Evolutionary conservation across 1,140 invertebrate species (phyloP).

Genomic region (Platorchestia sp.): DNA sequence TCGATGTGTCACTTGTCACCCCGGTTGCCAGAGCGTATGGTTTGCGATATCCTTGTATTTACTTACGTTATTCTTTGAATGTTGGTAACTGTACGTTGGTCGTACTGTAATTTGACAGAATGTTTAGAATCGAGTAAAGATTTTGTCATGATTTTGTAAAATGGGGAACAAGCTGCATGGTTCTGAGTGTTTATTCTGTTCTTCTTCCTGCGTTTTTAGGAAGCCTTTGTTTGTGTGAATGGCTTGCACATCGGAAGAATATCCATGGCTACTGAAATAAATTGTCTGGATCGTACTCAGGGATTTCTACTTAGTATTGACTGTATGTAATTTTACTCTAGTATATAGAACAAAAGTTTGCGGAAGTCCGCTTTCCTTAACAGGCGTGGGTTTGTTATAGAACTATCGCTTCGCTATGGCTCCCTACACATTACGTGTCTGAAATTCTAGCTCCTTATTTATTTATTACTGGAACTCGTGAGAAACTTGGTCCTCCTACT

Average conservation of each 20-base stretch:
- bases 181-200: neutral
- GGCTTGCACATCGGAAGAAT: neutral
- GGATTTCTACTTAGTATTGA: conserved; percentile 35
- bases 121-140: neutral
- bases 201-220: neutral
- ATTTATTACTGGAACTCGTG: neutral
- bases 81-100: neutral
- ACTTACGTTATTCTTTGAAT: no score
- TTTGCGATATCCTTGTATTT: neutral
- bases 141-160: neutral
- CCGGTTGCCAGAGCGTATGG: neutral
- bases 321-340: conserved; percentile 27
- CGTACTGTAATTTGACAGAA: neutral
- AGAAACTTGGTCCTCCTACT: neutral
- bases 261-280: neutral
- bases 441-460: neutral
- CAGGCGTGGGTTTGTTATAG: neutral
- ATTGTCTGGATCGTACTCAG: neutral
- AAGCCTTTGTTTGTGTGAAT: neutral
- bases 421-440: neutral
- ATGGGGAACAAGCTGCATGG: neutral
- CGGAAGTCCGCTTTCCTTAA: neutral
- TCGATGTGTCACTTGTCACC: neutral
- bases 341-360: neutral
- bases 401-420: neutral